These are phyloP conservation scores for Gavia stellata DNA, from an alignment of 2,113 vertebrate species.

Conservation along the genomic window DNA sequence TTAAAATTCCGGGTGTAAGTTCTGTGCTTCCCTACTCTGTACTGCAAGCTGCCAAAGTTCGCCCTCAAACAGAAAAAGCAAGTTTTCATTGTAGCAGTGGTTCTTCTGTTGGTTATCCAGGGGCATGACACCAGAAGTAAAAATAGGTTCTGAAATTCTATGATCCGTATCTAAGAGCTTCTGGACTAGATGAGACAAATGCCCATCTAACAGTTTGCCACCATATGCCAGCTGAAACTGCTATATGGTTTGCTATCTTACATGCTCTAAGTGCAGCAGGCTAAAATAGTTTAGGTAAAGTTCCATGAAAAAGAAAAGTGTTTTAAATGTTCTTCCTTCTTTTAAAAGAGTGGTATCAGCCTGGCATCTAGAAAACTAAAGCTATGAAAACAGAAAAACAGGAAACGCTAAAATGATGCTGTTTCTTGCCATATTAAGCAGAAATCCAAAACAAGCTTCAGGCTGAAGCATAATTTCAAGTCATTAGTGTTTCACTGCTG, in stretches of 20 bases:
- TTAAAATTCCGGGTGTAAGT: constrained; percentile 29
- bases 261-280: background rate
- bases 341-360: background rate
- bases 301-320: background rate
- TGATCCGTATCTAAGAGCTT: background rate
- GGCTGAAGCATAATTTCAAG: background rate
- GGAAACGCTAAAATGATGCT: background rate
- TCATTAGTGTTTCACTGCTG: background rate
- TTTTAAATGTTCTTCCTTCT: background rate
- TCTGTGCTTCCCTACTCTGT: constrained; percentile 1
- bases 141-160: background rate
- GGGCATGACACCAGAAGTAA: background rate
- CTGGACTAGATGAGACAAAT: background rate
- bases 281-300: background rate
- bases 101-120: background rate
- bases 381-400: background rate
- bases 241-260: background rate
- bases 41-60: constrained; percentile 10
- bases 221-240: background rate
- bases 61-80: background rate
- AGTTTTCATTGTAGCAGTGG: background rate
- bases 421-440: background rate
- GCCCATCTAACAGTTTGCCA: background rate
- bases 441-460: background rate
- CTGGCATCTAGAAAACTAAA: background rate